Conservation (phyloP, 2,797 vertebrate genomes). For the Coranthus polyacanthus region DNA sequence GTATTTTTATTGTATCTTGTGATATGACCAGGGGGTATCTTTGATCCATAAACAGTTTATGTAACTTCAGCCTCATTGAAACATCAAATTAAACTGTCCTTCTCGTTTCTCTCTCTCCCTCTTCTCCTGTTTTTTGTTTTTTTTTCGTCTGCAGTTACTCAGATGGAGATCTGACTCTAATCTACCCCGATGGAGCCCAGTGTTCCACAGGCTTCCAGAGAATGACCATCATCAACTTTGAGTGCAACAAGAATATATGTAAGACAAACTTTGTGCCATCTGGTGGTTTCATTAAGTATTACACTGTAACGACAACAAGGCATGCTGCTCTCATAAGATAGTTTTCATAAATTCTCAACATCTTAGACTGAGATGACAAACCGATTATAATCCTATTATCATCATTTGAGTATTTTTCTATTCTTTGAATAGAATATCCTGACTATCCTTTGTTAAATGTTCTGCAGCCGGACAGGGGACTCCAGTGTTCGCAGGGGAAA, state of each 20-base stretch:
- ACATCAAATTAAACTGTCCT: no score
- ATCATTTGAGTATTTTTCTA: no score
- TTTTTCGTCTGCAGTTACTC: conserved; percentile 87
- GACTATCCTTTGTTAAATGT: no score
- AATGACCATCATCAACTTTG: conserved; percentile 97
- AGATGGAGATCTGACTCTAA: conserved; percentile 94
- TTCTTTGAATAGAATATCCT: no score
- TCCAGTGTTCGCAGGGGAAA: conserved; percentile 91
- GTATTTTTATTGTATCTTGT: no score
- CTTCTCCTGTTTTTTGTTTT: not conserved
- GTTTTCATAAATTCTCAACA: not conserved
- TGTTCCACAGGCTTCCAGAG: conserved; percentile 95
- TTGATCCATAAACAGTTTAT: no score
- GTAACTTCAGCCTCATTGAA: no score
- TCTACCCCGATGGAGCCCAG: conserved; percentile 87
- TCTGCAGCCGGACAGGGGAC: conserved; percentile 85
- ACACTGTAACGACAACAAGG: not conserved
- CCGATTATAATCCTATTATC: no score
- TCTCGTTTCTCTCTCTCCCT: no score
- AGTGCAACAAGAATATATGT: conserved; percentile 92
- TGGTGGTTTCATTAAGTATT: not conserved
- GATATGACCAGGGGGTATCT: no score
- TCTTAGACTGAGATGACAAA: no score
- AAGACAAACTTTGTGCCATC: conserved; percentile 48
- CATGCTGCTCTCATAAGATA: not conserved